Percentiles rank a stretch among this genome's conserved stretches.
These are phyloP conservation scores for Paragorgia papillata DNA, from an alignment of 92 coral and sea anemone genomes.

Conservation along the genomic window DNA sequence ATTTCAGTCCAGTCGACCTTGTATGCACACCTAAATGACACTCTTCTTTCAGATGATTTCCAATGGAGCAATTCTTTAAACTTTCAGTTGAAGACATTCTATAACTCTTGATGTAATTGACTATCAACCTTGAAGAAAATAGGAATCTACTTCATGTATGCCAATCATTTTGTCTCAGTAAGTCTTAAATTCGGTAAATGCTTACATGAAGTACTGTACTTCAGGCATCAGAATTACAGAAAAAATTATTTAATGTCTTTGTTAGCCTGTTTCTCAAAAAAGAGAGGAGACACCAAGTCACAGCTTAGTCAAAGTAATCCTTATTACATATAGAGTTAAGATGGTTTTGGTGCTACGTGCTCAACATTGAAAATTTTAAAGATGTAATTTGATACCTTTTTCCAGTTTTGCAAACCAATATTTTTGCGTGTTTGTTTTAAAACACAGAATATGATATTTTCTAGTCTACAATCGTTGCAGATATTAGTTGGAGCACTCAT, in stretches of 20 bases:
- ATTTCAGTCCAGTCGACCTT: conserved; percentile 47
- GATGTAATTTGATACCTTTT: conserved; percentile 39
- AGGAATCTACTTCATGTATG: conserved; percentile 23
- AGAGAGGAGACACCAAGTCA: conserved; percentile 41
- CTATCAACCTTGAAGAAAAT: background rate
- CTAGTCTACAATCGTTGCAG: too few species aligned
- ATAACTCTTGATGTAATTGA: background rate
- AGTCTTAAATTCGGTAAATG: background rate
- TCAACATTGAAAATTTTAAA: conserved; percentile 31
- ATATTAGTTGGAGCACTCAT: too few species aligned
- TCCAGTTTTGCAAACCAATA: conserved; percentile 5
- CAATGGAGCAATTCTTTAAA: conserved; percentile 42
- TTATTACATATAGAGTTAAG: conserved; percentile 10
- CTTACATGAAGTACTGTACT: background rate
- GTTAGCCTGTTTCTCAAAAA: conserved; percentile 17
- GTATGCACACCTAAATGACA: conserved; percentile 49
- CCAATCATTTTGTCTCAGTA: background rate
- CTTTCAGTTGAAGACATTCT: conserved; percentile 44
- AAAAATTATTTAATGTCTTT: conserved; percentile 4
- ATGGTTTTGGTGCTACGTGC: conserved; percentile 20
- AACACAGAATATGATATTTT: background rate
- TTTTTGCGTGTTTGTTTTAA: too few species aligned
- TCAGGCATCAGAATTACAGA: background rate
- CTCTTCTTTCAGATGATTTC: conserved; percentile 44
- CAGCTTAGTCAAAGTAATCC: conserved; percentile 15